phyloP scores from a whole-genome alignment of 2,113 vertebrate genomes.

The Podarcis raffonei region DNA sequence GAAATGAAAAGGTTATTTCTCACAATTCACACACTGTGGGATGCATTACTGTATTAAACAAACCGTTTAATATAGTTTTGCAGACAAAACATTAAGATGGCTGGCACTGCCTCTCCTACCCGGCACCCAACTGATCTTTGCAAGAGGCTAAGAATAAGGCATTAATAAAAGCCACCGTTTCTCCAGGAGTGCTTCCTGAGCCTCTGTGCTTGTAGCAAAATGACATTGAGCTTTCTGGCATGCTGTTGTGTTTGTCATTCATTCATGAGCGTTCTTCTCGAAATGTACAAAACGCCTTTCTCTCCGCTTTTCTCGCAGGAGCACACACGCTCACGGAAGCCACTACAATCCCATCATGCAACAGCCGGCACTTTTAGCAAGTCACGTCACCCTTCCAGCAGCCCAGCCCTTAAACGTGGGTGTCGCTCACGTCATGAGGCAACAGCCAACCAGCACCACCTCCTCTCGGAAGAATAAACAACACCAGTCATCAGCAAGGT shows the following conservation, averaged over 20 bases:
- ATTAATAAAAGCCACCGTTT: background rate
- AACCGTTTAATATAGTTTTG: background rate
- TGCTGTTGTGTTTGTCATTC: accelerated
- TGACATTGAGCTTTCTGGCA: background rate
- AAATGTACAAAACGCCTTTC: background rate
- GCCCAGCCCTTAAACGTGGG: conserved; percentile 96
- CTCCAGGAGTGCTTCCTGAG: background rate
- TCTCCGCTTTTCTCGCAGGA: conserved; percentile 67
- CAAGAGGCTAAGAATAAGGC: background rate
- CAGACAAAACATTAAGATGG: background rate
- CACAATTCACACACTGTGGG: background rate
- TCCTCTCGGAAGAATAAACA: conserved; percentile 93
- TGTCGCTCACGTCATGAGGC: conserved; percentile 97
- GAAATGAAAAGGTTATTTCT: background rate
- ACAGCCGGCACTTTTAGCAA: conserved; percentile 91
- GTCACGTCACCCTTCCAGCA: conserved; percentile 92
- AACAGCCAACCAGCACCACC: conserved; percentile 84
- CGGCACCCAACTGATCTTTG: background rate
- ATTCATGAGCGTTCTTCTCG: background rate
- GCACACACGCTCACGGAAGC: conserved; percentile 90
- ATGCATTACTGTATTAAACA: background rate
- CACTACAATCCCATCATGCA: conserved; percentile 99
- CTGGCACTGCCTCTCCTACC: background rate
- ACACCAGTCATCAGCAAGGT: conserved; percentile 91
- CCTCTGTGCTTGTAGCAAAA: background rate